Conservation (phyloP, 2,888 invertebrate genomes). For the Cosmorhoe ocellata region DNA sequence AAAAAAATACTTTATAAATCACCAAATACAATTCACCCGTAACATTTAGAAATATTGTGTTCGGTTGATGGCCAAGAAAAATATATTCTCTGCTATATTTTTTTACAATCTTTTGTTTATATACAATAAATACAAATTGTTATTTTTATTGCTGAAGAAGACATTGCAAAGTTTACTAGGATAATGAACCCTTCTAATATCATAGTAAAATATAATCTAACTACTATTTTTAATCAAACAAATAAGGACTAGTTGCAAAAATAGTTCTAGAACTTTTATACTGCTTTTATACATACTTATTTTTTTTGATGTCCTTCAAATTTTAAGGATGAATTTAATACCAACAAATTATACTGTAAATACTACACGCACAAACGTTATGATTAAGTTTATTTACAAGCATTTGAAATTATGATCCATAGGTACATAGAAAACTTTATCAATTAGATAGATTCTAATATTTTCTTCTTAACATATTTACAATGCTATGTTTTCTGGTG, state of each 20-base stretch:
- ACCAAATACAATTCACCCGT: slow-evolving; percentile 44
- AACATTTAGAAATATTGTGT: slow-evolving; percentile 55
- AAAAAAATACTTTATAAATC: slow-evolving; percentile 25
- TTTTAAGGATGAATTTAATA: slow-evolving; percentile 16
- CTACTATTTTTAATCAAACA: slow-evolving; percentile 68
- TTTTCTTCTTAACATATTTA: slow-evolving; percentile 72
- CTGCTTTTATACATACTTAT: slow-evolving; percentile 52
- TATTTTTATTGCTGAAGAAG: slow-evolving; percentile 77
- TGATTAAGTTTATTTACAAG: slow-evolving; percentile 63
- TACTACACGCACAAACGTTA: slow-evolving; percentile 29
- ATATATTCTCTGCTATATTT: slow-evolving; percentile 71
- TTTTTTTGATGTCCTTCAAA: slow-evolving; percentile 39
- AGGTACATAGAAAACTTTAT: slow-evolving; percentile 64
- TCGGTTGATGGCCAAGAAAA: slow-evolving; percentile 73
- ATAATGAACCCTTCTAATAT: slow-evolving; percentile 58
- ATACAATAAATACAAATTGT: slow-evolving; percentile 70
- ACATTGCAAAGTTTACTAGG: slow-evolving; percentile 65
- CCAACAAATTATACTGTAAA: slow-evolving; percentile 22
- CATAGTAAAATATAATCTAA: slow-evolving; percentile 67
- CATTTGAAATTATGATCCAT: slow-evolving; percentile 58
- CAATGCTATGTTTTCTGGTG: slow-evolving; percentile 78
- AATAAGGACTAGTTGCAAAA: slow-evolving; percentile 78
- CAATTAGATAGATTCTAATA: slow-evolving; percentile 54
- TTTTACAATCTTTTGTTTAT: slow-evolving; percentile 73
- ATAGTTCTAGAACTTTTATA: slow-evolving; percentile 64